Conservation (phyloP, 2,888 invertebrate genomes). For the Drepanosiphum platanoidis region DNA sequence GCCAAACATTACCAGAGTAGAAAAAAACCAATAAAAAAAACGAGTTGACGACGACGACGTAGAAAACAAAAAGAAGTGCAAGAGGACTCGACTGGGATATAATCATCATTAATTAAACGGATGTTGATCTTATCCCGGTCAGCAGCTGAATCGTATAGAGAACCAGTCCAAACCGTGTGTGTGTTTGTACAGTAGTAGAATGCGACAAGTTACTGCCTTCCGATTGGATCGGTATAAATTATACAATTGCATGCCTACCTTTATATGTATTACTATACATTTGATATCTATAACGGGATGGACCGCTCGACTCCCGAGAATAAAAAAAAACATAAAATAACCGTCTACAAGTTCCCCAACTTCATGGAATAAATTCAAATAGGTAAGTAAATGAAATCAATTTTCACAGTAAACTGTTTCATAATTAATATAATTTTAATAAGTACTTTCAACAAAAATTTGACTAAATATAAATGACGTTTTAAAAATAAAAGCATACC, state of each 20-base stretch:
- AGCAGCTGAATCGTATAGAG: slow-evolving; percentile 51
- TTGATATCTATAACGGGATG: slow-evolving; percentile 60
- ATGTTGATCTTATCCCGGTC: slow-evolving; percentile 61
- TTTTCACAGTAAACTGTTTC: not conserved
- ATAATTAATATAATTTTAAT: not conserved
- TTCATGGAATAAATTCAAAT: not conserved
- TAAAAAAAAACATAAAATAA: slow-evolving; percentile 26
- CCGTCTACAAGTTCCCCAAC: slow-evolving; percentile 5
- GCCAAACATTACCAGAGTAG: slow-evolving; percentile 22
- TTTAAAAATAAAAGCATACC: too few species aligned
- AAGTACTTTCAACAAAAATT: too few species aligned
- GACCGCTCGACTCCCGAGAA: slow-evolving; percentile 50
- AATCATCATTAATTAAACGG: slow-evolving; percentile 62
- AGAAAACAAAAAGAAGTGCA: slow-evolving; percentile 44
- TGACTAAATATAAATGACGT: too few species aligned
- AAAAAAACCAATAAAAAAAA: slow-evolving; percentile 33
- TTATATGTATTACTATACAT: slow-evolving; percentile 28
- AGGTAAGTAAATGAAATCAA: not conserved
- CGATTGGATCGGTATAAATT: slow-evolving; percentile 62
- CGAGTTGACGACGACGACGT: slow-evolving; percentile 23
- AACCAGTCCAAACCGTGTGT: slow-evolving; percentile 55
- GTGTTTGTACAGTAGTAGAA: slow-evolving; percentile 57
- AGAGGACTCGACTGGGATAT: slow-evolving; percentile 52
- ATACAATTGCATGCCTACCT: slow-evolving; percentile 60
- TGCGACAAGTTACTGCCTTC: slow-evolving; percentile 61